Evolutionary conservation across 2,113 vertebrate genomes (phyloP), one percentile per base, ranked within the genome.

Genomic region (Equus quagga): DNA sequence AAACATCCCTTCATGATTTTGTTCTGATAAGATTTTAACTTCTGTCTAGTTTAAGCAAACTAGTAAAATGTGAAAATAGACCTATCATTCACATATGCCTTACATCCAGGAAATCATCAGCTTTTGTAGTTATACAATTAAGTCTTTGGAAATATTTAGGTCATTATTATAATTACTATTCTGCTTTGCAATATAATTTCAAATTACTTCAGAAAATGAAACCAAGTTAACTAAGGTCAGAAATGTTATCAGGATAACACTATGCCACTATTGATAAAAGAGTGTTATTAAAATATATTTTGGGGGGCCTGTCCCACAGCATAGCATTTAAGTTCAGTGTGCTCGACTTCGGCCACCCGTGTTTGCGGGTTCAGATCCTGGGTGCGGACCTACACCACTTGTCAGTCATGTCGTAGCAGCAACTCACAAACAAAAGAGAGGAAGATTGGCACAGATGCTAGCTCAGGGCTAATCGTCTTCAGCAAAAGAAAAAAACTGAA

Each of bases 121-220:
- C 41, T 89, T 46, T n/a, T 31, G 1, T 73, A 24, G 33, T 56
- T 85, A 65, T 14, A 49, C 75, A 72, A 91, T 46, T 67, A 91
- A 75, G 14, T 46, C 49, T 33, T 36, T 75, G 41, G 26, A 92
- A 96, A 69, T 86, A 73, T 51, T 81, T 80, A 75, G 15, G 14
- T 73, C 56, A 81, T 95, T 87, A 83, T 87, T 31, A 65, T 75
- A 95, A 89, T 65, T 81, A 80, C 65, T 41, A 60, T 87, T 82
- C 31, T 85, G 5, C 4, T 82, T 97, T 81, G 31, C 31, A 88
- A 33, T 5, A n/a, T 46, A 81, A 41, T 44, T 85, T 94, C 13
- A 44, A 91, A 65, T 93, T 80, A 92, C 36, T 75, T 79, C 54
- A 69, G 24, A 88, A 73, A 97, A 44, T 72, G 2, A 91, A 93